Evolutionary conservation across 2,888 invertebrate species (phyloP).

Genomic region (Caenorhabditis sp.): DNA sequence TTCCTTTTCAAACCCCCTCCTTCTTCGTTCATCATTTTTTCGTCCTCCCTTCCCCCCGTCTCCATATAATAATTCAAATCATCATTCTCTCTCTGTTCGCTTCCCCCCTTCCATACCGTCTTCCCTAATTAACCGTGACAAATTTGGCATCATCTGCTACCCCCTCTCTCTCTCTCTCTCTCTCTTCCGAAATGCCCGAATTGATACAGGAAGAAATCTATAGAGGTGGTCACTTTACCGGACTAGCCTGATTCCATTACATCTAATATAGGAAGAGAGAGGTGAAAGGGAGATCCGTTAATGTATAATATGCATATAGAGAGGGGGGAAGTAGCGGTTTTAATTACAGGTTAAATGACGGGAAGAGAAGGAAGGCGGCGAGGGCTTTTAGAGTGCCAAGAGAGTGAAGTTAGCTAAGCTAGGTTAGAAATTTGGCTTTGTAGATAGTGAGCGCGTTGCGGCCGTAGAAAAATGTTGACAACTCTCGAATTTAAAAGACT

Average conservation of each 20-base stretch:
- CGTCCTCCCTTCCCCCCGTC: conserved; percentile 7
- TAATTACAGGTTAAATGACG: conserved; percentile 52
- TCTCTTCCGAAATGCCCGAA: neutral
- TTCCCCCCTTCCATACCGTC: conserved; percentile 32
- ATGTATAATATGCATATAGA: conserved; percentile 39
- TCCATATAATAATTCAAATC: conserved; percentile 22
- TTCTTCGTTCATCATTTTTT: neutral
- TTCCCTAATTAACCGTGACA: conserved; percentile 66
- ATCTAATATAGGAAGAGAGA: conserved; percentile 33
- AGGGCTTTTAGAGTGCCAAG: conserved; percentile 12
- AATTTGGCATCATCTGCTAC: conserved; percentile 51
- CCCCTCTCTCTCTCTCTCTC: neutral
- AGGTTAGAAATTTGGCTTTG: no score
- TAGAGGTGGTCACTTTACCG: conserved; percentile 56
- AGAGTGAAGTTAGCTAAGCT: neutral
- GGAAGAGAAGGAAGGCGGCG: neutral
- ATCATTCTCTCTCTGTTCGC: neutral
- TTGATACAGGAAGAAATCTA: conserved; percentile 29
- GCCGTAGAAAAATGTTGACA: no score
- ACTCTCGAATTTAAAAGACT: no score
- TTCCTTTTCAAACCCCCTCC: conserved; percentile 16
- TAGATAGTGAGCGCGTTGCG: no score
- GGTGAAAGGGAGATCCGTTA: conserved; percentile 33
- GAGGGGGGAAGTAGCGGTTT: conserved; percentile 46
- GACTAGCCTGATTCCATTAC: conserved; percentile 61